phyloP scores from a whole-genome alignment of 1,140 invertebrate genomes.

The Sminthurinus signatus region DNA sequence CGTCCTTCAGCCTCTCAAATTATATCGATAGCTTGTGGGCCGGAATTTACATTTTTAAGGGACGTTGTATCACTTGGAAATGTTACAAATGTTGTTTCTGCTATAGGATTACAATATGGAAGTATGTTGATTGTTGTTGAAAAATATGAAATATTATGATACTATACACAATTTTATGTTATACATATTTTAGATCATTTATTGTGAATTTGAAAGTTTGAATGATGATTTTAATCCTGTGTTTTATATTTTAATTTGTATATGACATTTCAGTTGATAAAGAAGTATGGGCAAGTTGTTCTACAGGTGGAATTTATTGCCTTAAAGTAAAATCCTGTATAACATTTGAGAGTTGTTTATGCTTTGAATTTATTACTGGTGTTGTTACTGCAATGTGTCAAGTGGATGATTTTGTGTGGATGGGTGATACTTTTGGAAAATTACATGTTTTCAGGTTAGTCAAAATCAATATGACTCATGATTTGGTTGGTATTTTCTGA shows the following conservation, averaged over 20 bases:
- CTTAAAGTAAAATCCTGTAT: slow-evolving; percentile 44
- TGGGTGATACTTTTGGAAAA: slow-evolving; percentile 72
- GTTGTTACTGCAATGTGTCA: slow-evolving; percentile 54
- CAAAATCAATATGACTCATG: not conserved
- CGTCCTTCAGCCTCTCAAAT: slow-evolving; percentile 89
- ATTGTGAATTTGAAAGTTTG: no score
- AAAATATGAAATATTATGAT: no score
- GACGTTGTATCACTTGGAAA: slow-evolving; percentile 61
- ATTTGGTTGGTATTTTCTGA: not conserved
- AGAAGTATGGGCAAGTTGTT: slow-evolving; percentile 40
- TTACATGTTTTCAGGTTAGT: slow-evolving; percentile 60
- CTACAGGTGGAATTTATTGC: slow-evolving; percentile 46
- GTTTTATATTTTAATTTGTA: no score
- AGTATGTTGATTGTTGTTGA: no score
- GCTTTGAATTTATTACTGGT: slow-evolving; percentile 63
- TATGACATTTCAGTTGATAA: slow-evolving; percentile 23
- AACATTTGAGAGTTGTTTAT: slow-evolving; percentile 59
- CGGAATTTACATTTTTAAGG: slow-evolving; percentile 82
- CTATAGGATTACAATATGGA: slow-evolving; percentile 33
- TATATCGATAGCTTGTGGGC: slow-evolving; percentile 80
- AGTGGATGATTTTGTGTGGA: slow-evolving; percentile 68
- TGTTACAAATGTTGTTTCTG: slow-evolving; percentile 34
- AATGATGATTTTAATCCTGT: no score
- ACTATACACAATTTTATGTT: no score
- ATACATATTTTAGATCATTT: no score